phyloP scores from a whole-genome alignment of 2,797 vertebrate genomes.

The Ambastaia sidthimunki region DNA sequence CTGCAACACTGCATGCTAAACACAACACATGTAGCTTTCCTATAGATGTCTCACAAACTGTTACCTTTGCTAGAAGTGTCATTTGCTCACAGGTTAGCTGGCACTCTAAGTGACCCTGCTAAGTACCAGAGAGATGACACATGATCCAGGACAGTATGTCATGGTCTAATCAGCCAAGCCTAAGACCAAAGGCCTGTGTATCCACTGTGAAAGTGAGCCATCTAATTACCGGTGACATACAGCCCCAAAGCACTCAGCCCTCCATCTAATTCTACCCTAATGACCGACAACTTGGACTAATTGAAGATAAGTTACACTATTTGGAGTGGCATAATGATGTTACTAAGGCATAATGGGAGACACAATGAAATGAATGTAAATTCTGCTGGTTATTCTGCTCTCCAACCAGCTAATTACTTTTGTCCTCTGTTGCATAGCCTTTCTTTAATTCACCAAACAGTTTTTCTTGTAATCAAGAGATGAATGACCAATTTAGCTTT shows the following conservation, averaged over 20 bases:
- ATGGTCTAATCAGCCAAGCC: constrained; percentile 20
- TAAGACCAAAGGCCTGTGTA: constrained; percentile 32
- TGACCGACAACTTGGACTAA: constrained; percentile 53
- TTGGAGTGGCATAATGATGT: constrained; percentile 46
- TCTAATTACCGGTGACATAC: constrained; percentile 48
- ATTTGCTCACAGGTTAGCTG: not conserved
- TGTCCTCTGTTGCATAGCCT: constrained; percentile 11
- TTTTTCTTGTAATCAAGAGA: constrained; percentile 30
- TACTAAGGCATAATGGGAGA: constrained; percentile 50
- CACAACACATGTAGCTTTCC: not conserved
- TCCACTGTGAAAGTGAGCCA: constrained; percentile 16
- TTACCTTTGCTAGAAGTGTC: not conserved
- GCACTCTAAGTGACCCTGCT: not conserved
- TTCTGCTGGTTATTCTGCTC: constrained; percentile 26
- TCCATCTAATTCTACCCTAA: constrained; percentile 44
- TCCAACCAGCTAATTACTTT: constrained; percentile 42
- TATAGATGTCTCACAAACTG: not conserved
- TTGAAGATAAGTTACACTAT: constrained; percentile 54
- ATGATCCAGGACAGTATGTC: constrained; percentile 3
- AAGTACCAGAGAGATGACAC: constrained; percentile 5
- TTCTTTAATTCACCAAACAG: constrained; percentile 38
- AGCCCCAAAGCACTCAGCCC: constrained; percentile 21
- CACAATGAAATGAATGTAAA: constrained; percentile 41
- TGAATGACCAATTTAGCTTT: constrained; percentile 5
- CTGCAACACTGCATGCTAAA: not conserved